Evolutionary conservation across 2,888 invertebrate species (phyloP).

Genomic region (Dusona sp.): DNA sequence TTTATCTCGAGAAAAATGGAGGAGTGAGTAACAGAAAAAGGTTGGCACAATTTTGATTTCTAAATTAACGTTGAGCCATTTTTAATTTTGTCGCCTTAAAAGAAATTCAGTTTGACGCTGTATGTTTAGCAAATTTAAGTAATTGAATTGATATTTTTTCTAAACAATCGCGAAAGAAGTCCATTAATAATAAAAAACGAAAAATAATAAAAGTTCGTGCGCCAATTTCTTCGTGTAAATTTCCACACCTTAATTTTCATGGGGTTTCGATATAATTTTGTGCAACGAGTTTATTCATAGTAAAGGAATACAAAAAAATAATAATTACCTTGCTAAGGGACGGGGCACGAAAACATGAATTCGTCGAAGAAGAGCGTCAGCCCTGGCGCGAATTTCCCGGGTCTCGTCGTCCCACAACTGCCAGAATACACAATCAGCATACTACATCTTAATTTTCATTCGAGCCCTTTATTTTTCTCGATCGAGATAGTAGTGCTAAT

Average conservation of each 20-base stretch:
- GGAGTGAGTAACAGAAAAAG: too few relatives aligned
- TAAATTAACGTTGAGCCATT: too few relatives aligned
- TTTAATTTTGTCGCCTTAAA: too few relatives aligned
- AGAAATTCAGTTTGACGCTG: too few relatives aligned
- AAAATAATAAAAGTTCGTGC: too few relatives aligned
- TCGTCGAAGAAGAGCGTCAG: conserved; percentile 90
- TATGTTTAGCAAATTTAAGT: too few relatives aligned
- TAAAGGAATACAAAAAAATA: background rate
- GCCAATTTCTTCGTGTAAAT: too few relatives aligned
- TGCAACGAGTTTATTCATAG: background rate
- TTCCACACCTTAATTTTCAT: background rate
- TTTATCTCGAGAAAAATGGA: background rate
- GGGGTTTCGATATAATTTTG: background rate
- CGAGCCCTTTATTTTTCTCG: conserved; percentile 31
- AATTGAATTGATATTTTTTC: too few relatives aligned
- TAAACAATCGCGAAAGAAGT: too few relatives aligned
- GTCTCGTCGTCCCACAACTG: conserved; percentile 94
- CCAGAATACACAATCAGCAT: conserved; percentile 74
- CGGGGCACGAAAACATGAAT: conserved; percentile 92
- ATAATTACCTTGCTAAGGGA: conserved; percentile 87
- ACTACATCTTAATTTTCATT: conserved; percentile 62
- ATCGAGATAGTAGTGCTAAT: conserved; percentile 14
- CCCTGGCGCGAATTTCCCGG: conserved; percentile 92
- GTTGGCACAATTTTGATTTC: too few relatives aligned
- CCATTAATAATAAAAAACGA: too few relatives aligned